phyloP scores from a whole-genome alignment of 1,140 invertebrate genomes.

The Rhynchophorus ferrugineus region DNA sequence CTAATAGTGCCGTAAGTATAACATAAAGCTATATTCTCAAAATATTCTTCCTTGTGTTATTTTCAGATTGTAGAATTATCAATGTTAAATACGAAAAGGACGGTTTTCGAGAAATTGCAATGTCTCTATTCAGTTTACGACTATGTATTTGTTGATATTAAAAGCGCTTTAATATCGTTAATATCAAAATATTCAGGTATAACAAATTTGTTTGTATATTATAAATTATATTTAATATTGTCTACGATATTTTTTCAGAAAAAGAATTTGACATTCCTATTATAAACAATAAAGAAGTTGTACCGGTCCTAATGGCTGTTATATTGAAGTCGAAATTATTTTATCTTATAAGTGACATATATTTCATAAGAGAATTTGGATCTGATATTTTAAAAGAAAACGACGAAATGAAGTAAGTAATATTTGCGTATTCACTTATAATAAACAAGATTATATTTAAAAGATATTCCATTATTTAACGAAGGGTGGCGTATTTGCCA shows the following conservation, averaged over 20 bases:
- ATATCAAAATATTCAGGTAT: constrained; percentile 30
- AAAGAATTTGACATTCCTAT: constrained; percentile 32
- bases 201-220: constrained; percentile 3
- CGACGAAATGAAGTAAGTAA: constrained; percentile 17
- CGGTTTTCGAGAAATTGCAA: constrained; percentile 32
- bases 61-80: constrained; percentile 37
- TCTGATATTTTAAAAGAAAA: constrained; percentile 18
- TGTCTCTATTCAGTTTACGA: constrained; percentile 33
- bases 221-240: constrained; percentile 7
- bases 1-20: constrained; percentile 28
- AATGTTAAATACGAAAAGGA: constrained; percentile 29
- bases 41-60: neutral
- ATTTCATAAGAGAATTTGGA: constrained; percentile 30
- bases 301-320: constrained; percentile 28
- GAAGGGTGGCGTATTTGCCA: too few species aligned
- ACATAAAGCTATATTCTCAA: constrained; percentile 8
- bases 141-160: constrained; percentile 36
- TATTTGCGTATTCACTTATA: too few species aligned
- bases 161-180: constrained; percentile 29
- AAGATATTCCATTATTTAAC: too few species aligned
- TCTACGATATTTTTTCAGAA: constrained; percentile 20
- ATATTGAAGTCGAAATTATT: constrained; percentile 32
- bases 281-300: constrained; percentile 32
- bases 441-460: too few species aligned
- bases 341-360: constrained; percentile 31